Percentiles rank a stretch among this genome's conserved stretches.
Evolutionary conservation across 2,888 invertebrate genomes (phyloP).

Genomic region (Thera obeliscata): DNA sequence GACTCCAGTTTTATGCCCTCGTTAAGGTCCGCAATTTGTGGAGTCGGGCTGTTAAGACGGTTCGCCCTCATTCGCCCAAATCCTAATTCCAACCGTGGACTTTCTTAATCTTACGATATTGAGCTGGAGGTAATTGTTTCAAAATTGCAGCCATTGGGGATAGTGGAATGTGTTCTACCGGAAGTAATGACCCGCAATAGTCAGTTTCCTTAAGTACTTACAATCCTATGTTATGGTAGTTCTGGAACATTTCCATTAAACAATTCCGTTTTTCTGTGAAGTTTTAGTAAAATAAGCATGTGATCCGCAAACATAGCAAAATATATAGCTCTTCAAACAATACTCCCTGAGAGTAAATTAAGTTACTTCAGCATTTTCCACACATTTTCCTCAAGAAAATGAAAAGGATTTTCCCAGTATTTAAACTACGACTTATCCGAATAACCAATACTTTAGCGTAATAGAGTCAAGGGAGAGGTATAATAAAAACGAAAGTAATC

Average conservation of each 20-base stretch:
- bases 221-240: conserved; percentile 3
- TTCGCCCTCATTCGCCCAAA: conserved; percentile 74
- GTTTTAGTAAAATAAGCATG: neutral
- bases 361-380: conserved; percentile 31
- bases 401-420: conserved; percentile 42
- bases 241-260: neutral
- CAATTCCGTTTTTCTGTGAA: neutral
- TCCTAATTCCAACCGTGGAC: conserved; percentile 82
- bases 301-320: conserved; percentile 1
- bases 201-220: conserved; percentile 35
- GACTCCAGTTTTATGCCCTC: conserved; percentile 82
- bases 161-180: conserved; percentile 47
- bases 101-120: conserved; percentile 84
- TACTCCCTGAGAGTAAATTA: conserved; percentile 20
- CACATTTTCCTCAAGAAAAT: conserved; percentile 38
- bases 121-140: conserved; percentile 83
- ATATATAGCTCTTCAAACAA: conserved; percentile 23
- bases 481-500: conserved; percentile 85
- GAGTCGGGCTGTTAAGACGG: conserved; percentile 81
- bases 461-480: conserved; percentile 63
- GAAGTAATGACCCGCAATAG: conserved; percentile 42
- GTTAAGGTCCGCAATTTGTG: conserved; percentile 85
- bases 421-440: conserved; percentile 53
- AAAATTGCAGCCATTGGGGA: conserved; percentile 71
- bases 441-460: conserved; percentile 59